phyloP scores from a whole-genome alignment of 1,140 invertebrate genomes.

The Ceratina calcarata region DNA sequence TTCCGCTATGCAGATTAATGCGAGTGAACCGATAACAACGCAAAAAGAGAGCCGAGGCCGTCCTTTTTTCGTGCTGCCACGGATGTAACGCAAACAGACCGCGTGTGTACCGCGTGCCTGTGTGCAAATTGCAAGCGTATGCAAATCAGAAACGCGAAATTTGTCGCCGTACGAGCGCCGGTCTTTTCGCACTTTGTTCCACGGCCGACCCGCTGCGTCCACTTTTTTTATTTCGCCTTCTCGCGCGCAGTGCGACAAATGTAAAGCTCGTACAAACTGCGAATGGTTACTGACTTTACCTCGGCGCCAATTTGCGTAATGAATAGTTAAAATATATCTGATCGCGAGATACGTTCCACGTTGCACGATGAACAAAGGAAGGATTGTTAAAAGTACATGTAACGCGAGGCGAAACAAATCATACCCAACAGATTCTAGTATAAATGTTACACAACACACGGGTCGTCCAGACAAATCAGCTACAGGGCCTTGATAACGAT shows the following conservation, averaged over 20 bases:
- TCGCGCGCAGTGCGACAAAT: no score
- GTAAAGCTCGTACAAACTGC: no score
- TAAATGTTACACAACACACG: constrained; percentile 22
- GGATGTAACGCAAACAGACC: constrained; percentile 13
- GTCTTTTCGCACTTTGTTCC: constrained; percentile 31
- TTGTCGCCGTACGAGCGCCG: no score
- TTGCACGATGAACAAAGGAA: neutral
- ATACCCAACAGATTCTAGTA: neutral
- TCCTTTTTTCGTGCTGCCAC: neutral
- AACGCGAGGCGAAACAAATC: constrained; percentile 34
- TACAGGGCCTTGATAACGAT: constrained; percentile 37
- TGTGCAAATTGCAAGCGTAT: neutral
- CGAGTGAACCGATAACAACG: constrained; percentile 44
- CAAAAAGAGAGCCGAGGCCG: constrained; percentile 15
- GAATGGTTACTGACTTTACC: no score
- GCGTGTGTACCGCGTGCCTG: neutral
- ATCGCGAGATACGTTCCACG: neutral
- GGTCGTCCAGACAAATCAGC: constrained; percentile 30
- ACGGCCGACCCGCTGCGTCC: neutral
- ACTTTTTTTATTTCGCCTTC: no score
- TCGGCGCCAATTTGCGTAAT: no score
- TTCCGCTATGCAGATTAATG: constrained; percentile 52
- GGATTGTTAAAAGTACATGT: constrained; percentile 2
- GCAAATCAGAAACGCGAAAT: constrained; percentile 16
- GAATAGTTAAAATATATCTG: neutral